These are phyloP conservation scores for Tretioscincus oriximinensis DNA, from an alignment of 2,113 vertebrate genomes.

Conservation along the genomic window DNA sequence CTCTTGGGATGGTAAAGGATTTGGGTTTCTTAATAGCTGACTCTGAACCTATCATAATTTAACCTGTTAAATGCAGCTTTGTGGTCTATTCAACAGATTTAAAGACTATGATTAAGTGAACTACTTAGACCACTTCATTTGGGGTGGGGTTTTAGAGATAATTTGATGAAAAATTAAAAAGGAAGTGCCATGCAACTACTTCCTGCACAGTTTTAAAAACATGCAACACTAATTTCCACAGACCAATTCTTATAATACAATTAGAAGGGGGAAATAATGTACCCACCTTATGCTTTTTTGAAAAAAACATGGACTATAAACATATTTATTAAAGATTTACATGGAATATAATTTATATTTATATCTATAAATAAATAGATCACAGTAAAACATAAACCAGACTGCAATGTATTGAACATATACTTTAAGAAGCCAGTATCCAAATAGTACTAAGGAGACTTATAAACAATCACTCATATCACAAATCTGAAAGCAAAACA, in stretches of 20 bases:
- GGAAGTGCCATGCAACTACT: too few species aligned
- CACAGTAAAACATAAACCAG: not conserved
- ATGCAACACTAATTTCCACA: not conserved
- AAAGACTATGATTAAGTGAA: too few species aligned
- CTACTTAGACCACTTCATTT: too few species aligned
- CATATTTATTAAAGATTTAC: not conserved
- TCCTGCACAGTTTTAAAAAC: too few species aligned
- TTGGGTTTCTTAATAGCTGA: too few species aligned
- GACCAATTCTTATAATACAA: not conserved
- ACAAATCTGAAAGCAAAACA: not conserved
- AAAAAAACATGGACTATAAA: not conserved
- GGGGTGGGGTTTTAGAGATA: too few species aligned
- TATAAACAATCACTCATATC: not conserved
- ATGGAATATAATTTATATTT: not conserved
- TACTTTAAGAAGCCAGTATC: not conserved
- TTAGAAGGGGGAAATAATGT: not conserved
- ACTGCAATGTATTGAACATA: not conserved
- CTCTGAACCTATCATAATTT: too few species aligned
- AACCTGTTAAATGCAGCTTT: too few species aligned
- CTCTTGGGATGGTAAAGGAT: too few species aligned
- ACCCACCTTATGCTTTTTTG: not conserved
- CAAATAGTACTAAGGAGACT: not conserved
- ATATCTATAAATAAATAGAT: too few species aligned
- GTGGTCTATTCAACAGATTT: too few species aligned
- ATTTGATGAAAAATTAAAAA: too few species aligned